Evolutionary conservation across 2,113 vertebrate species (phyloP), one percentile per base, ranked within the genome.

Genomic region (Dolichotis patagonum): DNA sequence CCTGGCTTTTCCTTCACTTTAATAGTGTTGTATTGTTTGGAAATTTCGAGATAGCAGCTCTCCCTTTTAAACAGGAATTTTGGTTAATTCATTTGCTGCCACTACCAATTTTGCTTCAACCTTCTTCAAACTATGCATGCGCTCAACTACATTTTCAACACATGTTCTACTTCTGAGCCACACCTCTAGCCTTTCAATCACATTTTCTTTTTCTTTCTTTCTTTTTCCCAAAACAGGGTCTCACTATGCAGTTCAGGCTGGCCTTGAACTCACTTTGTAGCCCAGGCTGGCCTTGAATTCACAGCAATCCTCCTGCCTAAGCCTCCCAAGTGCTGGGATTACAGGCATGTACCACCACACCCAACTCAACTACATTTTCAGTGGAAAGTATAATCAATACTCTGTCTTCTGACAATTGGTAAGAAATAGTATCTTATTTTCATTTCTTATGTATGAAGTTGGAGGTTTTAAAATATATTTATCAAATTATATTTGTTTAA

Each of bases 361-460:
- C 26, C 22, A 22, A 10, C 60, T 28, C 60, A 28, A 62, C 24
- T 9, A 62, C 60, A 62, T 62, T 62, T 62, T 62, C 60, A 62
- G 10, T 71, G 52, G 9, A 49, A 58, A n/a, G n/a, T 73, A 58
- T 67, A 81, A 85, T 73, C 46, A 82, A 7, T 81, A 60, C 67
- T 65, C 94, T 78, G 12, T 58, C 43, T 80, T 88, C 88, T 91
- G 77, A 65, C 49, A 62, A 71, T 56, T 63, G 24, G 20, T 65
- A 65, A 86, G 5, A 83, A 94, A 58, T 32, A 85, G 30, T 83
- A 83, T 77, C 85, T 86, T 90, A n/a, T 93, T 95, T 93, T 60
- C 20, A 83, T 86, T 81, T 85, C n/a, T 81, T 86, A 38, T 56
- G 28, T 38, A 24, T 90, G 52, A 71, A 81, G 24, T 63, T 90